Base-by-base conservation (phyloP, 2,888 invertebrate species). In the Resseliella maxima region DNA sequence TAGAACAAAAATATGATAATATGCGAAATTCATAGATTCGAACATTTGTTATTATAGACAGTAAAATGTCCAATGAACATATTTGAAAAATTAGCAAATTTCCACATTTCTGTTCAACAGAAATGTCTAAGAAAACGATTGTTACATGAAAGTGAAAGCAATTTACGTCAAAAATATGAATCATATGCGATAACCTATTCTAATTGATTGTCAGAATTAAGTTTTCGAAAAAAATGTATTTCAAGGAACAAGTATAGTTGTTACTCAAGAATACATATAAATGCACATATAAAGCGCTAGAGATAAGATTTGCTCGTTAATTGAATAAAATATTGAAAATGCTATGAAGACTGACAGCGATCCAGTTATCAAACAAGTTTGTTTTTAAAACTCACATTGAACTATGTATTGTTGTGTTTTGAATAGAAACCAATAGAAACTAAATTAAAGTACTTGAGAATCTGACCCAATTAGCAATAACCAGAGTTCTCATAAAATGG, bases 101-200 rank as follows among this genome's bases (percentile, higher is more conserved):
- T n/a, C n/a, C n/a, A 50, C 46, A 18, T 15, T 50, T 50, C 18
- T 8, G 46, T 15, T 18, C 46, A 50, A 50, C 46, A 50, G n/a
- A n/a, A n/a, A 45, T 45, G 45, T 45, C 5, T 10, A 45, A 45
- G 12, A 45, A 10, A 10, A 12, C 45, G 45, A 45, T 45, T 10
- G 12, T 12, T 12, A 45, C 5, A 45, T 45, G 12, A 10, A 5
- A 45, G 24, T 59, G 6, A 27, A 59, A 59, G 27, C 59, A 59
- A 59, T 59, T 31, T 72, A 31, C 72, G 72, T 72, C 72, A 72
- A 72, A 27, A 31, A 35, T 2, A 72, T 72, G 35, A 72, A 72
- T 72, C 72, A 31, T n/a, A 31, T 15, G 72, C 31, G 31, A 72
- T 72, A 72, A 18, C 31, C 31, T 15, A 31, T 18, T 59, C 2